Evolutionary conservation across 2,888 invertebrate genomes (phyloP), one percentile per base, ranked within the genome.

Genomic region (Drosophila borborema): DNA sequence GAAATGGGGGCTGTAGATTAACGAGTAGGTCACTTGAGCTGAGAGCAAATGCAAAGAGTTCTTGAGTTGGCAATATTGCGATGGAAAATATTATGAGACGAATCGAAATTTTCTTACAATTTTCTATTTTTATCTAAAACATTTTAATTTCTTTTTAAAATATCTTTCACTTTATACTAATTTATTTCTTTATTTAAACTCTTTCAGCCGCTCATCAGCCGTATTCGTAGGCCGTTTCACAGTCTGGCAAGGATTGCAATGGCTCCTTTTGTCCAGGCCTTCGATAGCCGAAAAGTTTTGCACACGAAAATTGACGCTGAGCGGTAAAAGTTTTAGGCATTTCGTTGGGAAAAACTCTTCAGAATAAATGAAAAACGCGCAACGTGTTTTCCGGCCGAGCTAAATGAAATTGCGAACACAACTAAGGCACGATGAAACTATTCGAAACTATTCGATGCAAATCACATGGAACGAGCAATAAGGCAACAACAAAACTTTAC

Each of bases 241-340:
- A 36, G 1, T 45, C 48, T 40, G 31, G 48, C 58, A 56, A 54
- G 20, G 66, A 48, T 34, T 56, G 31, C 36, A 55, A 49, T 59
- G 43, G 7, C 40, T 58, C 20, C 18, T 18, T 53, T 49, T 62
- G 53, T n/a, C 28, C 61, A 16, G 36, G 40, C 49, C 55, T 38
- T 40, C 38, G 54, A 28, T 2, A 23, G 31, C 28, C 38, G 14
- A 51, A 43, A 48, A 43, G 61, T 55, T 62, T 73, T 67, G 53
- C 53, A 71, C 80, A 71, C 64, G 66, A 65, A 65, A 77, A 75
- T 53, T 59, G 59, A 38, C 43, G 46, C 36, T 38, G 45, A 38
- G 49, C 48, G 55, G 40, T 48, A 73, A 71, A 84, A 73, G 76
- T 81, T 70, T 67, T 86, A 72, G 60, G 60, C 86, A 86, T 86